Evolutionary conservation across 2,113 vertebrate species (phyloP), one percentile per base, ranked within the genome.

Genomic region (Ondatra zibethicus): DNA sequence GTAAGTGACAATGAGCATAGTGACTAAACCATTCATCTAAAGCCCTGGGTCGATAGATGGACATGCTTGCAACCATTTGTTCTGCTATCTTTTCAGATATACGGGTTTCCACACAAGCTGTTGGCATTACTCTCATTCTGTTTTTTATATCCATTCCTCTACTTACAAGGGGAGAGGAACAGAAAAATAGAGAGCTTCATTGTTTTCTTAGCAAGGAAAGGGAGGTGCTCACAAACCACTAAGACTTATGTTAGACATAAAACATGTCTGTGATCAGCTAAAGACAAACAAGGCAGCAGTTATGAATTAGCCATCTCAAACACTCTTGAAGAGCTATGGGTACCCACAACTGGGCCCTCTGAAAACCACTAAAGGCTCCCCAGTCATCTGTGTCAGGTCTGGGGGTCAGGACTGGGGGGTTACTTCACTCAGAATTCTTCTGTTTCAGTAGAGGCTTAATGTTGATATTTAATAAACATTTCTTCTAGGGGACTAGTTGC

Each of bases 21-120:
- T 76, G 63, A 96, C 66, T 42, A 47, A 86, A 70, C 63, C 72
- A 93, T 98, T 96, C 78, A 94, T 96, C 55, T 92, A 88, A 66
- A 72, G 77, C 47, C 52, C 82, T 80, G 90, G 87, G 78, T 88
- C 0, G 8, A 92, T 94, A 45, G 17, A 72, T 80, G n/a, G 50
- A 50, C 42, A 42, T 23, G 25, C 61, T 88, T 39, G 66, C 39
- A 50, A n/a, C 55, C 75, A 52, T 84, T 75, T 82, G 27, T 65
- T 70, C 63, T 84, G 77, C 81, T 90, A 2, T 77, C 70, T 70
- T 45, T 77, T 88, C 42, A 19, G 84, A 72, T 66, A 66, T 70
- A 21, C 27, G n/a, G 10, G 17, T 68, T 36, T 87, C 42, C 17
- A 92, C 85, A 45, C 42, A 23, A 88, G 23, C 16, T 7, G 8